A percentile compares a stretch with the other conserved stretches of the same genome.
phyloP scores from a whole-genome alignment of 2,888 invertebrate species.

The Ypsolopha scabrella region DNA sequence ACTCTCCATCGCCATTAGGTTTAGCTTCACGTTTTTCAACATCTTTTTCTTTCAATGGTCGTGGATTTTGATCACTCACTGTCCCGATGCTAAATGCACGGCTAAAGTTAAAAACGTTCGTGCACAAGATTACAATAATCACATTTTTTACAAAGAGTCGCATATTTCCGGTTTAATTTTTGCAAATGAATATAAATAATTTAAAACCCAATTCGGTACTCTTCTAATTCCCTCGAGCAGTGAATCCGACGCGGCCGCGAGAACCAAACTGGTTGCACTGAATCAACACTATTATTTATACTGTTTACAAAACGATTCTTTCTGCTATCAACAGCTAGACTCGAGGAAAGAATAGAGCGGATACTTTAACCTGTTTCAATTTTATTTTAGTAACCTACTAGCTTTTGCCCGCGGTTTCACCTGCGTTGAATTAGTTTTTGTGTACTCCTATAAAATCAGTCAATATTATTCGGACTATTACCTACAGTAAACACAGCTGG shows the following conservation, averaged over 20 bases:
- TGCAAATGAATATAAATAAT: too few species aligned
- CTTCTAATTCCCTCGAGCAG: neutral
- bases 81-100: slow-evolving; percentile 34
- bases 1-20: slow-evolving; percentile 23
- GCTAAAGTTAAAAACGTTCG: slow-evolving; percentile 8
- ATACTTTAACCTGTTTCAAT: slow-evolving; percentile 11
- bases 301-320: slow-evolving; percentile 59
- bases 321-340: slow-evolving; percentile 25
- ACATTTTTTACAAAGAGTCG: too few species aligned
- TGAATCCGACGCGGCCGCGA: slow-evolving; percentile 31
- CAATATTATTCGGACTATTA: too few species aligned
- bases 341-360: slow-evolving; percentile 32
- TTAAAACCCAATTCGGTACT: too few species aligned
- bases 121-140: too few species aligned
- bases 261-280: slow-evolving; percentile 42
- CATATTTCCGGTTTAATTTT: too few species aligned
- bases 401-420: too few species aligned
- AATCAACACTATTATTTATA: slow-evolving; percentile 62
- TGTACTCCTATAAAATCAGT: too few species aligned
- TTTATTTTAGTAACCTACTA: too few species aligned
- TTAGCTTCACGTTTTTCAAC: slow-evolving; percentile 28
- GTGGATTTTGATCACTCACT: slow-evolving; percentile 22
- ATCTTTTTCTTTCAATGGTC: slow-evolving; percentile 22
- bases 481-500: too few species aligned
- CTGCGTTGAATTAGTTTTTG: too few species aligned